These are phyloP conservation scores for Drosophila ficusphila DNA, from an alignment of 1,140 invertebrate genomes.

Conservation along the genomic window DNA sequence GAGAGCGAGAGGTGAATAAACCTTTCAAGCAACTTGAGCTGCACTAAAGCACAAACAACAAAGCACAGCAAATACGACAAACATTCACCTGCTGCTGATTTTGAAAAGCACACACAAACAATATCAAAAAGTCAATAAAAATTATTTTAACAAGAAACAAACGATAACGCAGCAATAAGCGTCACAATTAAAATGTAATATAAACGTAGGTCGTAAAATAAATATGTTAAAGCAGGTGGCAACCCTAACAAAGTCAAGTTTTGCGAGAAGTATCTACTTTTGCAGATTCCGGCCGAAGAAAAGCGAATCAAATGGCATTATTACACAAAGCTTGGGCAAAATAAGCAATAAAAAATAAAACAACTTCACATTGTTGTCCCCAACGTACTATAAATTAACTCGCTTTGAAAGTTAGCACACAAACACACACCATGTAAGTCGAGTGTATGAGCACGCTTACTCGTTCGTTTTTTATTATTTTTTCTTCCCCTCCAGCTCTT, in stretches of 20 bases:
- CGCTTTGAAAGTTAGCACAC: slow-evolving; percentile 76
- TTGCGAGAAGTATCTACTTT: slow-evolving; percentile 35
- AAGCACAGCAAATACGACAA: slow-evolving; percentile 25
- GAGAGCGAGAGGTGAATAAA: slow-evolving; percentile 76
- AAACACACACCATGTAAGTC: slow-evolving; percentile 15
- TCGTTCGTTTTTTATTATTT: slow-evolving; percentile 54
- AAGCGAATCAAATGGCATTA: slow-evolving; percentile 67
- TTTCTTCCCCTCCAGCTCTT: slow-evolving; percentile 6
- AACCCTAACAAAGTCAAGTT: slow-evolving; percentile 41
- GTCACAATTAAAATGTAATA: slow-evolving; percentile 71
- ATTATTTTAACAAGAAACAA: slow-evolving; percentile 44
- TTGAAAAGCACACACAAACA: slow-evolving; percentile 29
- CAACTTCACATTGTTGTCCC: slow-evolving; percentile 42
- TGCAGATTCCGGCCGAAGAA: slow-evolving; percentile 41
- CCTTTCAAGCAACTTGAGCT: slow-evolving; percentile 64
- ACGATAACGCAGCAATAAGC: slow-evolving; percentile 59
- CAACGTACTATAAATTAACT: slow-evolving; percentile 76
- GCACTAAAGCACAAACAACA: slow-evolving; percentile 48
- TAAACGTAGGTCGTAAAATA: slow-evolving; percentile 37
- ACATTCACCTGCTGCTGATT: slow-evolving; percentile 56
- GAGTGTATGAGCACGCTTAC: slow-evolving; percentile 37
- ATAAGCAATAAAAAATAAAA: slow-evolving; percentile 28
- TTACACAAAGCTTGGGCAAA: slow-evolving; percentile 47
- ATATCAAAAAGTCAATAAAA: slow-evolving; percentile 37
- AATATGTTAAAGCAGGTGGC: slow-evolving; percentile 38